Percentiles rank a stretch among this genome's conserved stretches.
Evolutionary conservation across 2,888 invertebrate genomes (phyloP).

Genomic region (Notocelia uddmanniana): DNA sequence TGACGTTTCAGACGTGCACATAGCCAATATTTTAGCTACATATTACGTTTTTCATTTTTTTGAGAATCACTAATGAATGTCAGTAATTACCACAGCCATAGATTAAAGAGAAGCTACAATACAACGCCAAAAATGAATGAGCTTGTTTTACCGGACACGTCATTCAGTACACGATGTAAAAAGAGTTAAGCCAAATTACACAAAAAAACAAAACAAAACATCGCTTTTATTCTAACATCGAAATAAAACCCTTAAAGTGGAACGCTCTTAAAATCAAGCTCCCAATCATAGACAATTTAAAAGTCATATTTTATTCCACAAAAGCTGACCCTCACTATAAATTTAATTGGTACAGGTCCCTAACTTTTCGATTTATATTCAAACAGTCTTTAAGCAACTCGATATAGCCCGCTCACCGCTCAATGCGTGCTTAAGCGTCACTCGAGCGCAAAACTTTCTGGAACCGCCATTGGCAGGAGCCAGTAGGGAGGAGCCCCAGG

Average conservation of each 20-base stretch:
- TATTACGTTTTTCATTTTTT: too few species aligned
- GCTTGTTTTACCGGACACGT: too few species aligned
- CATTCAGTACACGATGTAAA: too few species aligned
- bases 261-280: conserved; percentile 29
- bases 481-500: conserved; percentile 61
- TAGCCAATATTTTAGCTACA: too few species aligned
- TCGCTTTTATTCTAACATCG: neutral
- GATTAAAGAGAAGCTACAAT: too few species aligned
- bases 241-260: neutral
- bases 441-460: conserved; percentile 70
- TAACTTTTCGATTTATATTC: conserved; percentile 86
- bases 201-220: neutral
- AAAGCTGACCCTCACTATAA: conserved; percentile 68
- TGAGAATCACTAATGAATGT: too few species aligned
- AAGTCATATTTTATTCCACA: conserved; percentile 56
- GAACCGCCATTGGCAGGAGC: conserved; percentile 63
- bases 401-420: conserved; percentile 77
- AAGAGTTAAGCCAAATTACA: neutral
- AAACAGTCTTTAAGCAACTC: conserved; percentile 84
- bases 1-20: too few species aligned
- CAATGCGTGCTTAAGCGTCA: conserved; percentile 75
- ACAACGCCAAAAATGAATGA: too few species aligned
- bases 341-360: conserved; percentile 83
- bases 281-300: conserved; percentile 48
- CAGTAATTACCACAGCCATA: too few species aligned